Percentiles rank a stretch among this genome's conserved stretches.
These are phyloP conservation scores for Crotalus horridus DNA, from an alignment of 2,113 vertebrate genomes.

Conservation along the genomic window DNA sequence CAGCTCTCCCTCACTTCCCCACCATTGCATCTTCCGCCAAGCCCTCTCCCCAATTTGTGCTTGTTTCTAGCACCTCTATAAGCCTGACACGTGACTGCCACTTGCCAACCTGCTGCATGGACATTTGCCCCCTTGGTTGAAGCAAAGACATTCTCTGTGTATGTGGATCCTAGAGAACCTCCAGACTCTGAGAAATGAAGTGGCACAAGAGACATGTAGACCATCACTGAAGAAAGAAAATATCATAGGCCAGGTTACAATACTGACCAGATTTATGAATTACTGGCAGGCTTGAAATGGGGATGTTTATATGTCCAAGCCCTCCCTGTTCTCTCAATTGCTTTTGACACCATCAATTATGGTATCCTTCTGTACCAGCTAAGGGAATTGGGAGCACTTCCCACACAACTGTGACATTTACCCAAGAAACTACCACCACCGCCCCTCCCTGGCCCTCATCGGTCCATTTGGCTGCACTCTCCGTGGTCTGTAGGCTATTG, in stretches of 20 bases:
- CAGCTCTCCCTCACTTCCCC: background rate
- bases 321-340: background rate
- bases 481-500: background rate
- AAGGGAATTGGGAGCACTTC: background rate
- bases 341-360: background rate
- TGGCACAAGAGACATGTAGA: background rate
- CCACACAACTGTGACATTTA: background rate
- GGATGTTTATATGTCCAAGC: background rate
- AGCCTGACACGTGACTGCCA: background rate
- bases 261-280: background rate
- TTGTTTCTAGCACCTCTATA: background rate
- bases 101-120: background rate
- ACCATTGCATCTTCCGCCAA: background rate
- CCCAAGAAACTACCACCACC: background rate
- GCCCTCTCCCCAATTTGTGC: background rate
- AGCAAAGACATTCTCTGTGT: background rate
- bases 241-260: background rate
- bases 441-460: background rate
- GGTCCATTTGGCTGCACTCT: background rate
- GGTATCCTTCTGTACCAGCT: background rate
- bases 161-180: background rate
- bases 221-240: background rate
- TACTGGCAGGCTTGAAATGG: background rate
- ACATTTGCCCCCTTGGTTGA: background rate
- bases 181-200: background rate